Evolutionary conservation across 64 coral and sea anemone species (phyloP), one percentile per base, ranked within the genome.

Genomic region (Montipora efflorescens): DNA sequence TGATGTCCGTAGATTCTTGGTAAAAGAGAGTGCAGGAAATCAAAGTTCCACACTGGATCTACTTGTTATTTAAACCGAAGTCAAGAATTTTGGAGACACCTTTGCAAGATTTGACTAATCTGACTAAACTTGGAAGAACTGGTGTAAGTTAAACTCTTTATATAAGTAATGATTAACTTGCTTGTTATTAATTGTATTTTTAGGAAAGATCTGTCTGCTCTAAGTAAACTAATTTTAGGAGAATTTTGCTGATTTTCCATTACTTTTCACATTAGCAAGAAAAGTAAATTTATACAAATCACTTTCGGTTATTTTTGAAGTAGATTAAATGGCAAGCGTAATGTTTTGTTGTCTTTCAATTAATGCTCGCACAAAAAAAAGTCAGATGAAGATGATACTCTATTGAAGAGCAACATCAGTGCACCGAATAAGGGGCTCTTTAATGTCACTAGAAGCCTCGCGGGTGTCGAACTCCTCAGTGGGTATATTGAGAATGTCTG

Each of bases 321-420:
- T 5, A 57, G 52, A 57, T 57, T 57, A 57, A 57, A 57, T 57
- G 52, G 10, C 10, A 57, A 57, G 52, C 52, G 10, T 57, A 5
- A 57, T 57, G 10, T 25, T 25, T 7, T 57, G 52, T 57, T 57
- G 52, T 57, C 6, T 57, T 57, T 57, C 52, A 57, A 7, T 5
- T 57, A 57, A 57, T 57, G 52, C 10, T 57, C 52, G 10, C 52
- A 25, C 25, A 25, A 57, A 57, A 57, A 57, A 10, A 57, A 57
- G 52, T 73, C 16, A 21, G 79, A 82, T 82, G 79, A 23, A 82
- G 46, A 49, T 51, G 52, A 53, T 16, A 22, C 52, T 50, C 46
- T 7, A 7, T 55, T 57, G 55, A 83, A 83, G 80, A 51, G n/a
- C 48, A 83, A 55, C 47, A 83, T 83, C 55, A 25, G 48, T 55